A percentile compares a stretch with the other conserved stretches of the same genome.
Conservation (phyloP, 64 coral and sea anemone genomes). For the Porites australiensis region DNA sequence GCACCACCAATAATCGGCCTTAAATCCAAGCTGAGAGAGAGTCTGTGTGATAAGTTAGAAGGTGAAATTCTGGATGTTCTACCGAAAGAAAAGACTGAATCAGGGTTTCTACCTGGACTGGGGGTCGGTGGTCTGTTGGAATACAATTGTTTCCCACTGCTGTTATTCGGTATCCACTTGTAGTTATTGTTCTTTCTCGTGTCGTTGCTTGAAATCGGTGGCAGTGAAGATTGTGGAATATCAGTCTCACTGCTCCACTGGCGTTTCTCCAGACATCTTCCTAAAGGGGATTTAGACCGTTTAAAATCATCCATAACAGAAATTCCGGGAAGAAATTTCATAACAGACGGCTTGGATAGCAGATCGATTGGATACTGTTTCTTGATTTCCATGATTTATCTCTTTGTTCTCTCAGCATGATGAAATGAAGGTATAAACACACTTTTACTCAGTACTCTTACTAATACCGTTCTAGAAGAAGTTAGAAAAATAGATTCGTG, state of each 20-base stretch:
- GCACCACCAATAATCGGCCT: neutral
- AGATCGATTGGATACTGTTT: neutral
- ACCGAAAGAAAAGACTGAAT: conserved; percentile 28
- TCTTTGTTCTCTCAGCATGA: neutral
- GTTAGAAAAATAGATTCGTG: neutral
- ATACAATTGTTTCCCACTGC: neutral
- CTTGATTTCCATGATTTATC: conserved; percentile 18
- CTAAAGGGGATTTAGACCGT: neutral
- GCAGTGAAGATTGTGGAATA: conserved; percentile 1
- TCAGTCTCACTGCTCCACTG: conserved; percentile 42
- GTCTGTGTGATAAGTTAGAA: conserved; percentile 1
- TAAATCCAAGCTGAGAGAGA: conserved; percentile 1
- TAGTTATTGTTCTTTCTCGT: neutral
- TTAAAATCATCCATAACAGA: conserved; percentile 25
- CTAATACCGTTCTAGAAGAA: neutral
- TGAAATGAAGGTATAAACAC: neutral
- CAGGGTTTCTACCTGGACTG: neutral
- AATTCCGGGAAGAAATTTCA: neutral
- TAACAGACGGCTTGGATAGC: neutral
- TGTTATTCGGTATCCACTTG: neutral
- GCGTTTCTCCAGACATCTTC: neutral
- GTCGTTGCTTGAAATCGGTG: conserved; percentile 25
- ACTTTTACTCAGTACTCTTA: neutral
- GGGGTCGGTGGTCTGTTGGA: conserved; percentile 12
- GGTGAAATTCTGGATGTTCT: conserved; percentile 18